A percentile compares a stretch with the other conserved stretches of the same genome.
Evolutionary conservation across 2,113 vertebrate species (phyloP).

Genomic region (Pterophyllum scalare): DNA sequence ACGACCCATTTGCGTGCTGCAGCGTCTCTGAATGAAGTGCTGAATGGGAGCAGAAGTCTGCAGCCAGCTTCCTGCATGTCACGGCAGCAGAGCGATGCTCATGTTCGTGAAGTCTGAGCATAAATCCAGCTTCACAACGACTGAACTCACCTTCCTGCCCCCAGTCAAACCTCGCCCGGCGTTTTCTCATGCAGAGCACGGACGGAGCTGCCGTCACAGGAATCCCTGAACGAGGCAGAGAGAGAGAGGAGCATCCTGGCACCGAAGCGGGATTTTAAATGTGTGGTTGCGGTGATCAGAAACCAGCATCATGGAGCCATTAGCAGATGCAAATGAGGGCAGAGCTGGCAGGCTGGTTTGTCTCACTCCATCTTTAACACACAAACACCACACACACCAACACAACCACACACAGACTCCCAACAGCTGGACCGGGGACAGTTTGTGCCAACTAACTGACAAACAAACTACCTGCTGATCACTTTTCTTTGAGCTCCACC

Average conservation of each 20-base stretch:
- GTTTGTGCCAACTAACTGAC: constrained; percentile 21
- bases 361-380: constrained; percentile 37
- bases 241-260: constrained; percentile 48
- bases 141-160: not conserved
- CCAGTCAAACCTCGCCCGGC: constrained; percentile 5
- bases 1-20: not conserved
- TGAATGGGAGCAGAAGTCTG: not conserved
- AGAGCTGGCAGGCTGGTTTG: constrained; percentile 49
- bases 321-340: constrained; percentile 65
- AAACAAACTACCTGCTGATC: not conserved
- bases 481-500: not conserved
- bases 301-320: constrained; percentile 66
- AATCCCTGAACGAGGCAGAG: constrained; percentile 19
- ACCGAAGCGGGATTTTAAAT: constrained; percentile 48
- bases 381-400: not conserved
- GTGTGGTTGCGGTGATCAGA: constrained; percentile 61
- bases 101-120: not conserved
- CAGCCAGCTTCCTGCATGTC: not conserved
- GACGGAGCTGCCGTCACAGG: constrained; percentile 5
- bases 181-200: constrained; percentile 45
- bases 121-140: constrained; percentile 9
- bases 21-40: not conserved
- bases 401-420: constrained; percentile 15
- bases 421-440: constrained; percentile 47
- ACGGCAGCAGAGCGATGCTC: not conserved